Percentiles rank a stretch among this genome's conserved stretches.
Evolutionary conservation across 2,113 vertebrate genomes (phyloP).

Genomic region (Centropus unirufus): DNA sequence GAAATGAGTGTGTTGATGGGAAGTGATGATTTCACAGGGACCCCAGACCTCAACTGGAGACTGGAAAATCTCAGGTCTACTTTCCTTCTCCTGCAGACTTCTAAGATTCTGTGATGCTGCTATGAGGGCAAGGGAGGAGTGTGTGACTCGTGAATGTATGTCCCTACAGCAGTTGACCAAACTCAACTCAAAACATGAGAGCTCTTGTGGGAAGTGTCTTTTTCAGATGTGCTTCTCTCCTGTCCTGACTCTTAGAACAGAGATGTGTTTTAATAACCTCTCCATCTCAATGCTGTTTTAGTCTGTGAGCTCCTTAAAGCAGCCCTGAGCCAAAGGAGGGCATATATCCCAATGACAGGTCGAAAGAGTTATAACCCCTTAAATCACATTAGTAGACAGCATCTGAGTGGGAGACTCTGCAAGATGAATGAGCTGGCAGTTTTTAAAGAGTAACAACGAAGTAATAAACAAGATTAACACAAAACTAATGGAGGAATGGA

Average conservation of each 20-base stretch:
- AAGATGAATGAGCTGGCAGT: conserved; percentile 1
- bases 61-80: not conserved
- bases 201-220: not conserved
- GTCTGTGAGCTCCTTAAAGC: not conserved
- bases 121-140: not conserved
- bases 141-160: rapidly evolving
- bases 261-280: not conserved
- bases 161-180: not conserved
- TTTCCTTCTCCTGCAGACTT: not conserved
- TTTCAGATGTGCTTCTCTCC: not conserved
- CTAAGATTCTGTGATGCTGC: not conserved
- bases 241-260: not conserved
- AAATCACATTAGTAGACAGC: conserved; percentile 24
- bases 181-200: not conserved
- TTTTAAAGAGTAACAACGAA: not conserved
- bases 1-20: rapidly evolving
- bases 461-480: conserved; percentile 42
- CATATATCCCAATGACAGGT: not conserved
- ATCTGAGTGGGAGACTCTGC: not conserved
- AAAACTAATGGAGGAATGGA: not conserved
- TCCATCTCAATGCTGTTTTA: not conserved
- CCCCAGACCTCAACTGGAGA: too few species aligned
- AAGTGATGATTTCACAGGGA: not conserved
- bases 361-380: not conserved
- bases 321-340: not conserved